Evolutionary conservation across 2,888 invertebrate genomes (phyloP), one percentile per base, ranked within the genome.

Genomic region (Hemaris fuciformis): DNA sequence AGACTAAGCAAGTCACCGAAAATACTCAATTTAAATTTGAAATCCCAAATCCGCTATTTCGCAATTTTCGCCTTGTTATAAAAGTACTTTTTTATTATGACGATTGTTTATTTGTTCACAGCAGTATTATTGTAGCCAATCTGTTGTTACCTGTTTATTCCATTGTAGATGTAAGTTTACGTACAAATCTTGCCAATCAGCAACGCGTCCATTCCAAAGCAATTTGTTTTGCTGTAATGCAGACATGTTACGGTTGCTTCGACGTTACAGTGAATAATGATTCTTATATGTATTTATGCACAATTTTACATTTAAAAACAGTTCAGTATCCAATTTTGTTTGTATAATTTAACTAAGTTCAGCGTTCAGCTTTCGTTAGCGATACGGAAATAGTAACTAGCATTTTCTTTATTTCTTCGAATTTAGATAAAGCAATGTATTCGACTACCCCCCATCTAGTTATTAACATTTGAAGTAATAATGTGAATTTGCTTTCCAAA

Each of bases 161-260:
- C 23, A 41, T 53, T 38, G 38, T 76, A 80, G 72, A 64, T 75
- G 31, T 75, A 80, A 79, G 73, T 70, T 61, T 66, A 70, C 77
- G 79, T 76, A 80, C 77, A 79, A 80, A 80, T 66, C 68, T 59
- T 68, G 71, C 73, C 74, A 74, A 69, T 69, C 69, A 62, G 62
- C 22, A 65, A 67, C 71, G 77, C 82, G 82, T 83, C 83, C 82
- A 80, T 66, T 58, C 68, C 63, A 64, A 64, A 41, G 60, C 48
- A 41, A 5, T 18, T 45, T 46, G 31, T 67, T 63, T 64, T 64
- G 66, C 64, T 66, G 18, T 43, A n/a, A 42, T 42, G 38, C 23
- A 22, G 20, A 23, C n/a, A 25, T 25, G 38, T 53, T 60, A 60
- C 41, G 48, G 18, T 10, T 3, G 15, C 27, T 20, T 53, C 10